Base-by-base conservation (phyloP, 1,140 invertebrate genomes). In the Cydia strobilella region DNA sequence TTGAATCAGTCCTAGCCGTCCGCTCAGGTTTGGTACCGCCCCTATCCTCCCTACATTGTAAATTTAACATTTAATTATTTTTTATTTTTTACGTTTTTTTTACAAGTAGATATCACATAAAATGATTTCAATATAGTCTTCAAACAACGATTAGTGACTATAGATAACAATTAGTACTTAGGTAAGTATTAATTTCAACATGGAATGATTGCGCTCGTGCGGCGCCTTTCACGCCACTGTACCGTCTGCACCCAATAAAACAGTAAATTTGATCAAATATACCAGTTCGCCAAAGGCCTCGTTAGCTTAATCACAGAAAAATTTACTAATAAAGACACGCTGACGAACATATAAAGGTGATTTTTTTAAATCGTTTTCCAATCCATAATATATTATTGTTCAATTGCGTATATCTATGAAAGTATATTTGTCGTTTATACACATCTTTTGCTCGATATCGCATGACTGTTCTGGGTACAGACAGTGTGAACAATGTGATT, bases 21-120 rank as follows among this genome's bases (percentile, higher is more conserved):
- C 54, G 18, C 54, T 59, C 20, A 59, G 54, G 5, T 59, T 20
- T 59, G 18, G 54, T 23, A 59, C 54, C 54, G 20, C 54, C 20
- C 54, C 54, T 23, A 59, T 42, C 65, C 65, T 69, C 65, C 65
- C 65, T 69, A 69, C 7, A 69, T 69, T 69, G 15, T 69, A 69
- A 69, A 69, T 23, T 7, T 39, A 69, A 69, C 65, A 69, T 69
- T 59, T 69, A 35, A 42, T 69, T 35, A 9, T 69, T 69, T 69
- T 69, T 69, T 69, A 23, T 39, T 13, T 69, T 69, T 39, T 69
- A n/a, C 2, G 3, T 39, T 39, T 69, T 66, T 69, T 23, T 59
- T 59, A 23, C 10, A 59, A 23, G 54, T 59, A 59, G 54, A 69
- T 69, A 69, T 31, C 65, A 69, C 65, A 69, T 69, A 69, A 69